phyloP scores from a whole-genome alignment of 2,797 vertebrate species.

The Megalops cyprinoides region DNA sequence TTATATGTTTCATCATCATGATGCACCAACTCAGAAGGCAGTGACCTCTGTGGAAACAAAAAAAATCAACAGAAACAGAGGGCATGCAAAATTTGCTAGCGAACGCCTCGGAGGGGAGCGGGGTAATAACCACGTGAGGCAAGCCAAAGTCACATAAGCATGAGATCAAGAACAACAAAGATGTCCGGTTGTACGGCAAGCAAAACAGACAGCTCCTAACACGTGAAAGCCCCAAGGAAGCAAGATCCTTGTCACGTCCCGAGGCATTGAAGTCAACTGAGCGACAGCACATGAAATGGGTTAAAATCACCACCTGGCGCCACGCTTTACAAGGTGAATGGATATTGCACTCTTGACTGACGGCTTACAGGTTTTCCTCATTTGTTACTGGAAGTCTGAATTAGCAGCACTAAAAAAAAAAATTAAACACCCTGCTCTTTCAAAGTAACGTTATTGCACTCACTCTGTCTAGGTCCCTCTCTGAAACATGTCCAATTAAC shows the following conservation, averaged over 20 bases:
- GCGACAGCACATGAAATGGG: not conserved
- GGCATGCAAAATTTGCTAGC: not conserved
- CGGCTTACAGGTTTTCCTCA: not conserved
- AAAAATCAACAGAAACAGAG: not conserved
- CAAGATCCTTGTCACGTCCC: not conserved
- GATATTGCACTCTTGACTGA: not conserved
- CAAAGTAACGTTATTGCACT: not conserved
- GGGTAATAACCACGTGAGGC: not conserved
- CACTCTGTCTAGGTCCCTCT: not conserved
- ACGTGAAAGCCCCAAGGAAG: too few species aligned
- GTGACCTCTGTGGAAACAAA: not conserved
- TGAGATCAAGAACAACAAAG: too few species aligned
- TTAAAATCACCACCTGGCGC: not conserved
- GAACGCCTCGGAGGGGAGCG: not conserved
- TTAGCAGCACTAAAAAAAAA: not conserved
- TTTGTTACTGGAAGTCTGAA: not conserved
- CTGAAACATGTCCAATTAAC: not conserved
- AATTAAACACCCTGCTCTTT: not conserved
- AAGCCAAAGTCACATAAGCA: not conserved
- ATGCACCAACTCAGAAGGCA: not conserved
- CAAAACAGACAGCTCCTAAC: too few species aligned
- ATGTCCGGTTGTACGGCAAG: too few species aligned
- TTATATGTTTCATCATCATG: not conserved
- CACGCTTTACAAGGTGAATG: not conserved
- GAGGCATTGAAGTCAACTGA: not conserved